Evolutionary conservation across 2,113 vertebrate species (phyloP), one percentile per base, ranked within the genome.

Genomic region (Motacilla alba): DNA sequence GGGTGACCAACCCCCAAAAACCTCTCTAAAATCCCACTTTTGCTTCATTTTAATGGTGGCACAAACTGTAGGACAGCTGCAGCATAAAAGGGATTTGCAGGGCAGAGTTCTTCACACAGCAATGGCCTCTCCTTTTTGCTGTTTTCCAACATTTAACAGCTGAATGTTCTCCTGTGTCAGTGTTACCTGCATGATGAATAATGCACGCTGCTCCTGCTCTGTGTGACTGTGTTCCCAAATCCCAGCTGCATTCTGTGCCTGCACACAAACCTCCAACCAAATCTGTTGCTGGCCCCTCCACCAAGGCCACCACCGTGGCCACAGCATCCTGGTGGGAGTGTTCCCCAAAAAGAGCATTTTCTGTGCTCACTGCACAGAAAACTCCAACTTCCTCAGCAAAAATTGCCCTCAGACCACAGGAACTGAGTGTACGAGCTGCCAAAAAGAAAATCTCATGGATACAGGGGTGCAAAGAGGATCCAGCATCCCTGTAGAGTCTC

Each of bases 141-240:
- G 1, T 41, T 93, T 93, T 15, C 78, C 78, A 83, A 2, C 41
- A 33, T 87, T 91, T 83, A 86, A 55, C 76, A 93, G 58, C 70
- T 18, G 58, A 85, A 30, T 83, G 92, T 73, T 85, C 70, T 95
- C 59, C 41, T 66, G 46, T 93, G 88, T 91, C 89, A 50, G 58
- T 9, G 75, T 31, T 93, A 93, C 82, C 90, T 96, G 58, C 46
- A 27, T 66, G 94, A 90, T 91, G 92, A 92, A 91, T 93, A 94
- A 95, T 85, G 79, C 76, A 85, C 72, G 2, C 39, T 23, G 53
- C 60, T 92, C 46, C 60, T 66, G 73, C 83, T 87, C 83, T 27
- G 66, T 63, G 85, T 83, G 75, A 41, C 73, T 46, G 74, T 27
- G 2, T 46, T 64, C 84, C 92, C 75, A 59, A 94, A 84, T 41